Evolutionary conservation across 2,888 invertebrate genomes (phyloP), one percentile per base, ranked within the genome.

Genomic region (Cyrtodaria siliqua): DNA sequence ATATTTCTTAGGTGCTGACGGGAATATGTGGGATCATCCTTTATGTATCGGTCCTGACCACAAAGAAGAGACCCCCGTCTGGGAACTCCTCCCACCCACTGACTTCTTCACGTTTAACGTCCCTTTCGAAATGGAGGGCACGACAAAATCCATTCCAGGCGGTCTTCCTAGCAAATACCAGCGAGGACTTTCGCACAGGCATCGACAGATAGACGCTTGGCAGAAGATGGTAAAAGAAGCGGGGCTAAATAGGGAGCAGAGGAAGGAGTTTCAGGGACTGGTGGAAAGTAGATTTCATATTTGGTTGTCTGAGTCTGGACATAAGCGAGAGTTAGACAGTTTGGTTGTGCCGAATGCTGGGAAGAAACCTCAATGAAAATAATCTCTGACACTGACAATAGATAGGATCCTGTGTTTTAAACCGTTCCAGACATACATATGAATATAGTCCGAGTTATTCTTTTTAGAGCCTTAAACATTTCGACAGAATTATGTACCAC

Each of bases 1-100:
- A n/a, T n/a, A n/a, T n/a, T n/a, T n/a, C n/a, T n/a, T n/a, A 78
- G 87, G 88, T 2, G 67, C 88, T 3, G 79, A 82, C n/a, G 87
- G 88, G 29, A 93, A 93, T 75, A 76, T 90, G 33, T 93, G 93
- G 93, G 92, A 93, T 82, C 88, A 90, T 59, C 93, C 93, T 2
- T 75, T 93, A 16, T 92, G 92, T 83, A 83, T 93, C 24, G 92
- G 92, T 24, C 91, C 91, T n/a, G 92, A 92, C 60, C 90, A 90
- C 62, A 84, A 86, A 71, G 91, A 89, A 60, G 90, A 90, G 8
- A 83, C 83, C 4, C 87, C 87, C 3, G 84, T 90, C 8, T 93
- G 92, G 92, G 91, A 92, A 60, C 75, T 92, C 2, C 72, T 92
- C 67, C 86, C 88, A 24, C 86, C 89, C 0, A 67, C 77, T 12